These are phyloP conservation scores for Hippoglossus hippoglossus DNA, from an alignment of 2,797 vertebrate genomes.

Conservation along the genomic window DNA sequence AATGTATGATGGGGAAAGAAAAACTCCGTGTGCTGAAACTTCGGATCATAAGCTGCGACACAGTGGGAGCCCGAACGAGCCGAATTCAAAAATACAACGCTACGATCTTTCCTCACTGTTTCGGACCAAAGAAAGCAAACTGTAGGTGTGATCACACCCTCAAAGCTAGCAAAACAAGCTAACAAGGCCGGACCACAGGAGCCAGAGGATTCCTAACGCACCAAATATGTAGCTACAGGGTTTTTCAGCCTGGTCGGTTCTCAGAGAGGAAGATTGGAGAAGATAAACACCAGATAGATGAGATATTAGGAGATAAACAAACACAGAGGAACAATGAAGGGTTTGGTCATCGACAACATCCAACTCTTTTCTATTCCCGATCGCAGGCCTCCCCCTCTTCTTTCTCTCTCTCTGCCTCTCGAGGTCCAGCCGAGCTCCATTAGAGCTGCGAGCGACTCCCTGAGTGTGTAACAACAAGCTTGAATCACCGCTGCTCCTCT, in stretches of 20 bases:
- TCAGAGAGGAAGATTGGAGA: conserved; percentile 24
- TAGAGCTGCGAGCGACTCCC: conserved; percentile 65
- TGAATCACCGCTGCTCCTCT: too few species aligned
- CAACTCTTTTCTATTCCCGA: conserved; percentile 35
- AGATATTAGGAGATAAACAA: conserved; percentile 34
- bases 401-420: not conserved
- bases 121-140: conserved; percentile 48
- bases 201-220: conserved; percentile 24
- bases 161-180: conserved; percentile 39
- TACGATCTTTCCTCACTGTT: not conserved
- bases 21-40: not conserved
- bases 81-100: conserved; percentile 8
- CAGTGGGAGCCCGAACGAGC: conserved; percentile 12
- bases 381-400: conserved; percentile 3
- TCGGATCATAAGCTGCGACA: not conserved
- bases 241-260: not conserved
- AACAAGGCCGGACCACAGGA: not conserved
- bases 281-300: conserved; percentile 20
- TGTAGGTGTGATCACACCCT: conserved; percentile 36
- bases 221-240: conserved; percentile 34
- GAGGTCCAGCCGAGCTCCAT: conserved; percentile 71
- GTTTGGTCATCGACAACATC: conserved; percentile 25
- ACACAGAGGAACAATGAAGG: conserved; percentile 41
- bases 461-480: not conserved
- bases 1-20: not conserved